These are phyloP conservation scores for Alces alces DNA, from an alignment of 2,113 vertebrate genomes.

Conservation along the genomic window DNA sequence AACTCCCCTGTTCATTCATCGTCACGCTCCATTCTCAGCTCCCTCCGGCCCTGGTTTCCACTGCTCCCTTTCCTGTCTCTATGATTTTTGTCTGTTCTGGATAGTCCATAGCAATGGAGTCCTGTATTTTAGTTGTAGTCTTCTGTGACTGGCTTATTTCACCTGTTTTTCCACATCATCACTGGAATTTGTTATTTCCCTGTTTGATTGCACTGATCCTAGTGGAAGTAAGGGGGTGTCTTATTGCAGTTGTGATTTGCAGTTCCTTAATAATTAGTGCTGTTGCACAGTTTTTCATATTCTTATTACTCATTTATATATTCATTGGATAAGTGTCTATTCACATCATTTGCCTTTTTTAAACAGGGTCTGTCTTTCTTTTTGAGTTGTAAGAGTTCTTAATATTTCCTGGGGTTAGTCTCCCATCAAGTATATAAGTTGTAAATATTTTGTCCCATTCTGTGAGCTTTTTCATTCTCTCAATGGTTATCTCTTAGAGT, in stretches of 20 bases:
- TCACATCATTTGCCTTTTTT: background rate
- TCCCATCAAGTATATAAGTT: background rate
- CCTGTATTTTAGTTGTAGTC: background rate
- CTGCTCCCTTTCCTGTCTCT: background rate
- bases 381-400: background rate
- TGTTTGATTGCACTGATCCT: background rate
- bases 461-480: background rate
- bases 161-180: background rate
- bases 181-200: background rate
- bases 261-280: background rate
- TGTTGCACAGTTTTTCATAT: background rate
- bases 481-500: background rate
- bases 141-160: background rate
- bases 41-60: background rate
- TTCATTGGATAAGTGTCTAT: background rate
- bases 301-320: background rate
- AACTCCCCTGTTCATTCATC: background rate
- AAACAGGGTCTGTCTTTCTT: background rate
- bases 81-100: background rate
- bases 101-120: background rate
- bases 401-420: background rate
- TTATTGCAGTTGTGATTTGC: background rate
- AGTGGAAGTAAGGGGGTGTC: background rate
- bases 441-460: background rate
- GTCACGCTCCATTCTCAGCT: background rate